Evolutionary conservation across 2,113 vertebrate species (phyloP), one percentile per base, ranked within the genome.

Genomic region (Trachemys scripta): DNA sequence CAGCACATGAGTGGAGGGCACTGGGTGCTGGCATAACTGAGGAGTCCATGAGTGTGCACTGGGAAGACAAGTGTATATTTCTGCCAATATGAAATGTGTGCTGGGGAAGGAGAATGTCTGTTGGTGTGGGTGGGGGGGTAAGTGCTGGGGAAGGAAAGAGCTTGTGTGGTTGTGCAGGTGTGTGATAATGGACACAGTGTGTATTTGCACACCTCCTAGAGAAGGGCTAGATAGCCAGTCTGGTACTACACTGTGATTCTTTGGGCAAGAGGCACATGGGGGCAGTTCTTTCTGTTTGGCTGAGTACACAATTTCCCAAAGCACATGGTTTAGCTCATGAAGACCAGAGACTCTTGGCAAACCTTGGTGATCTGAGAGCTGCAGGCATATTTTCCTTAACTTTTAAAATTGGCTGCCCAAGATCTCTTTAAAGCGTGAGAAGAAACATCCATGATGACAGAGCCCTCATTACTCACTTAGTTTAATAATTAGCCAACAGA

Each of bases 241-340:
- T 49, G 80, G 84, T 62, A 17, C 53, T 2, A 4, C 3, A 81
- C 20, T 57, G 80, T 4, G 0, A n/a, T 76, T 53, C 1, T 0
- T 5, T 22, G 16, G 45, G 78, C 84, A 88, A 84, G 50, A 89
- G 45, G 87, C 80, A 94, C 69, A 82, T 11, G 53, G 57, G 82
- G n/a, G 65, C 65, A 90, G 62, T 10, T 51, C n/a, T 51, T 78
- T 47, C 75, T 78, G 42, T 47, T 45, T 78, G 42, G 82, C 65
- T 1, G 47, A 92, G 42, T 95, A 90, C 72, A 78, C 85, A 4
- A 38, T 90, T 95, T 96, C 94, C 93, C 95, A 94, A 92, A 95
- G 94, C 85, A 79, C 92, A 59, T 0, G 10, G 89, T 87, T 86
- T 31, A 35, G 16, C 72, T 27, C 45, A 72, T 12, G 29, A 24